Evolutionary conservation across 2,888 invertebrate species (phyloP).

Genomic region (Eupithecia subumbrata): DNA sequence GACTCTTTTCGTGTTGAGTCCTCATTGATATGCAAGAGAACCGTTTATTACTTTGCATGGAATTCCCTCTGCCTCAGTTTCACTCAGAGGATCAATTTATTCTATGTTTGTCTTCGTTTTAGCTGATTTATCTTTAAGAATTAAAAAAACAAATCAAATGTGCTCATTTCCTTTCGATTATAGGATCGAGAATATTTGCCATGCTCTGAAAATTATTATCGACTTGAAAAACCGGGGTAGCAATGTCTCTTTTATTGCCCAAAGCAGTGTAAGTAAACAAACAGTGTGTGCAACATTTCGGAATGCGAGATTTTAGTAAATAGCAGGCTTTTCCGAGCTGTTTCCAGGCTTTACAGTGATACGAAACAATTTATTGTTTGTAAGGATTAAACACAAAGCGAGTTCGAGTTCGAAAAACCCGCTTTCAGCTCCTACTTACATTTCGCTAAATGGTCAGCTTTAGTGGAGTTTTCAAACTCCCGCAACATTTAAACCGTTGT

Average conservation of each 20-base stretch:
- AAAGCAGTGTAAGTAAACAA: conserved; percentile 9
- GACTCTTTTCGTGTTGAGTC: conserved; percentile 69
- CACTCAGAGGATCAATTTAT: conserved; percentile 53
- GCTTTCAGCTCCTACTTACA: conserved; percentile 70
- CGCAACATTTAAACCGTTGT: conserved; percentile 63
- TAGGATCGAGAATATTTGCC: neutral
- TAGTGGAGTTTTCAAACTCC: conserved; percentile 67
- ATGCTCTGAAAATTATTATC: neutral
- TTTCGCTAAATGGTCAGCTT: conserved; percentile 73
- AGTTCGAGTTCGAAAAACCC: conserved; percentile 52
- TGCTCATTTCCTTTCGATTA: neutral
- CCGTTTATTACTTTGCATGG: conserved; percentile 74
- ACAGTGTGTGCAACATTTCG: conserved; percentile 4
- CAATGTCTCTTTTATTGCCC: neutral
- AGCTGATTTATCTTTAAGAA: conserved; percentile 12
- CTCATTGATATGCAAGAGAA: conserved; percentile 77
- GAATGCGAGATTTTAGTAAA: conserved; percentile 15
- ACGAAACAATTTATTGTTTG: conserved; percentile 74
- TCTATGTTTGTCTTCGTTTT: conserved; percentile 18
- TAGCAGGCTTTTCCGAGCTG: conserved; percentile 40
- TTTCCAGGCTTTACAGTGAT: conserved; percentile 64
- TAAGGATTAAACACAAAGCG: conserved; percentile 67
- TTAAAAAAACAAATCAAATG: neutral
- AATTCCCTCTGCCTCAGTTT: conserved; percentile 65
- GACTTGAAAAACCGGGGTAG: neutral